phyloP scores from a whole-genome alignment of 2,888 invertebrate genomes.

The Drosophila fulvimacula region DNA sequence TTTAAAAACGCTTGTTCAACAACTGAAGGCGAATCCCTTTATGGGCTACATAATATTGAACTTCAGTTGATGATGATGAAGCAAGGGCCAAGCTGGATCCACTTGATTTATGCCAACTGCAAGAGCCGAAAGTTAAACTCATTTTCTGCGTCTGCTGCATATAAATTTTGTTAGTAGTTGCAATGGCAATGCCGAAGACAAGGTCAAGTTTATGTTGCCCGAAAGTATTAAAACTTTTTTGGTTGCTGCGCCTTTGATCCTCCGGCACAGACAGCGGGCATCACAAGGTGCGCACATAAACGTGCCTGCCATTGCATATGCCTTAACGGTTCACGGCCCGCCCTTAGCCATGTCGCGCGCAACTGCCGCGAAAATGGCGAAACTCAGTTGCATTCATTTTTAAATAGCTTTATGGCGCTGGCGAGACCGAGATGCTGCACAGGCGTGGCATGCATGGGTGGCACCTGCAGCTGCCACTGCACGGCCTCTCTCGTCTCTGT shows the following conservation, averaged over 20 bases:
- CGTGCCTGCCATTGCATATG: conserved; percentile 39
- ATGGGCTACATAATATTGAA: conserved; percentile 28
- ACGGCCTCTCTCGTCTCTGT: conserved; percentile 19
- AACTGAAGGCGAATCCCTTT: conserved; percentile 21
- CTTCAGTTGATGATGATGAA: conserved; percentile 30
- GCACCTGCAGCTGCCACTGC: conserved; percentile 8
- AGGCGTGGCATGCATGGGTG: conserved; percentile 21
- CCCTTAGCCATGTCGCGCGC: conserved; percentile 22
- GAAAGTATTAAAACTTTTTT: conserved; percentile 67
- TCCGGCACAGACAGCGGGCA: conserved; percentile 23
- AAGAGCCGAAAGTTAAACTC: conserved; percentile 35
- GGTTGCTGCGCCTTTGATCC: conserved; percentile 54
- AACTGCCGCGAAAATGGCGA: conserved; percentile 64
- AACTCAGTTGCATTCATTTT: conserved; percentile 68
- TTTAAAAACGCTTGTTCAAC: conserved; percentile 54
- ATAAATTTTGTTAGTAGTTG: conserved; percentile 60
- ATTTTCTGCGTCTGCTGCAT: conserved; percentile 54
- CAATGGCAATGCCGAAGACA: conserved; percentile 11
- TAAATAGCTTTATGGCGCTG: conserved; percentile 59
- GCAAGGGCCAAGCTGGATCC: conserved; percentile 1
- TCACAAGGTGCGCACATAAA: conserved; percentile 28
- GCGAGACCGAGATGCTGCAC: background rate
- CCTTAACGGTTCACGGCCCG: conserved; percentile 16
- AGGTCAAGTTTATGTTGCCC: conserved; percentile 49
- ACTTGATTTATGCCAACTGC: conserved; percentile 18